Evolutionary conservation across 2,113 vertebrate species (phyloP).

Genomic region (Rhea americana): DNA sequence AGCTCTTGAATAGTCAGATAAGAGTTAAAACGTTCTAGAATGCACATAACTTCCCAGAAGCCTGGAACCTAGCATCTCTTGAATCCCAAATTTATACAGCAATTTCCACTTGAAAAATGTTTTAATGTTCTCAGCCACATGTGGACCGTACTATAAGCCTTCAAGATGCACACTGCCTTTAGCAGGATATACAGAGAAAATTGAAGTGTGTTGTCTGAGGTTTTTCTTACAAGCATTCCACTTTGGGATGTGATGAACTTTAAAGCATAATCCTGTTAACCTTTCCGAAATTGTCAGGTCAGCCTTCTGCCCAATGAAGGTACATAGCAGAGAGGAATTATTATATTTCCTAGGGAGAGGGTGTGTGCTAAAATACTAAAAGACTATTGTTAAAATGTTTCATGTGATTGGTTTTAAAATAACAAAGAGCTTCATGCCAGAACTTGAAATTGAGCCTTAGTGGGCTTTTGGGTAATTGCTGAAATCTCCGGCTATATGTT

Average conservation of each 20-base stretch:
- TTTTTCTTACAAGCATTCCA: not conserved
- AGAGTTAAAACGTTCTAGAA: not conserved
- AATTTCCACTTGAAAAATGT: not conserved
- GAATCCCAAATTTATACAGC: not conserved
- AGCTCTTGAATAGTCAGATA: not conserved
- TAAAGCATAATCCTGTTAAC: not conserved
- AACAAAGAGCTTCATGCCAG: not conserved
- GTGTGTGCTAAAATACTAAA: not conserved
- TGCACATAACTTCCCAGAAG: not conserved
- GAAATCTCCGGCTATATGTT: not conserved
- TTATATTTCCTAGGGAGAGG: not conserved
- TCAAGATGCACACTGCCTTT: not conserved
- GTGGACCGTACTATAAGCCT: not conserved
- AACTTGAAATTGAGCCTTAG: not conserved
- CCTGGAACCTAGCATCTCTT: not conserved
- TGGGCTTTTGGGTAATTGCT: not conserved
- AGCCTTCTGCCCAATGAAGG: not conserved
- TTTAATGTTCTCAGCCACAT: not conserved
- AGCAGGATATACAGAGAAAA: not conserved
- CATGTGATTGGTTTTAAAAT: not conserved
- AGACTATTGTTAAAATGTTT: not conserved
- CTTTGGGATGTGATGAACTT: not conserved
- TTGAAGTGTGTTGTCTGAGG: not conserved
- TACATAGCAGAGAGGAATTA: not conserved
- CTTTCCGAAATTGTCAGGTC: not conserved